Conservation (phyloP, 2,113 vertebrate species). For the Addax nasomaculatus region DNA sequence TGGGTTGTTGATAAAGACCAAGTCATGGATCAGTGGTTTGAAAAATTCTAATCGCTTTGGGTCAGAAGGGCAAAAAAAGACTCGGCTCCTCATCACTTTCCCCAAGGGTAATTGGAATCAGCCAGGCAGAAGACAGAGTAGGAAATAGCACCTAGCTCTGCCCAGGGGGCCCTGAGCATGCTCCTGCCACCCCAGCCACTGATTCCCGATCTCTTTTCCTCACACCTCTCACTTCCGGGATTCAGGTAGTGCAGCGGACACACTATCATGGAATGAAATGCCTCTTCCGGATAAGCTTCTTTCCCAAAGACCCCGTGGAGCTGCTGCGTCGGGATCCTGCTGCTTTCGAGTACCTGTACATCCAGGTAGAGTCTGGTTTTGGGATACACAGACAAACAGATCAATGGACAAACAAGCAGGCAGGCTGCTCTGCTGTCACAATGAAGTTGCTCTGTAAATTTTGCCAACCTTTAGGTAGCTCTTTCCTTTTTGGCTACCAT, state of each 20-base stretch:
- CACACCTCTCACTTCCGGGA: background rate
- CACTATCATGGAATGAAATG: slow-evolving; percentile 99
- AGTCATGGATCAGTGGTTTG: background rate
- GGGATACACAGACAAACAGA: slow-evolving; percentile 24
- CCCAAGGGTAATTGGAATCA: background rate
- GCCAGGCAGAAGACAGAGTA: background rate
- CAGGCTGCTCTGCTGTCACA: slow-evolving; percentile 26
- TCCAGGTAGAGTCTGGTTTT: slow-evolving; percentile 86
- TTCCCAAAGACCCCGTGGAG: slow-evolving; percentile 97
- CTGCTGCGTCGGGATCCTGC: slow-evolving; percentile 93
- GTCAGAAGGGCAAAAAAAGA: background rate
- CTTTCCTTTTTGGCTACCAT: background rate
- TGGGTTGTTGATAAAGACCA: slow-evolving; percentile 19
- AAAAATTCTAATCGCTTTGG: background rate
- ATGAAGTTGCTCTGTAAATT: background rate
- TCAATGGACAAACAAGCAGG: slow-evolving; percentile 17
- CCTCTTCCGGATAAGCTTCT: slow-evolving; percentile 97
- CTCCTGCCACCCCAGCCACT: background rate
- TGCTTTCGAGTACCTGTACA: slow-evolving; percentile 98
- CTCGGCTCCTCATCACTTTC: background rate
- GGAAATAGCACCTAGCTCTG: background rate
- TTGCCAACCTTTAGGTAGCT: background rate
- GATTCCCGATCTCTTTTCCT: background rate
- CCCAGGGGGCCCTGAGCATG: background rate
- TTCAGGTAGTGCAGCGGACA: slow-evolving; percentile 97